phyloP scores from a whole-genome alignment of 2,888 invertebrate species.

The Plagiodera versicolora region DNA sequence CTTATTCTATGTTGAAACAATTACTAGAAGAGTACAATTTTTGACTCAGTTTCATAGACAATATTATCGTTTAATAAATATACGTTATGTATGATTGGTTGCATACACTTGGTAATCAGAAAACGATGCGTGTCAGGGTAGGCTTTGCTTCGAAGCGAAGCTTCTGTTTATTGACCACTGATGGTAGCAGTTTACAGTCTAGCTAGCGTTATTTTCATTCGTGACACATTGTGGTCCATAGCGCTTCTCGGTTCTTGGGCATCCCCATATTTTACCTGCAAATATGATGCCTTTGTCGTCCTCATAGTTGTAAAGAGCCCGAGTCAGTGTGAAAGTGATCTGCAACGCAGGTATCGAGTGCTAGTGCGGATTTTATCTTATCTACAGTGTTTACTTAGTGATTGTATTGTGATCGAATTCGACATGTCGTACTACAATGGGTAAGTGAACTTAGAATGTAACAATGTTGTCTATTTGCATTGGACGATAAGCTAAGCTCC shows the following conservation, averaged over 20 bases:
- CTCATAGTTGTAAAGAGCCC: conserved; percentile 7
- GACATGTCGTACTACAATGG: conserved; percentile 32
- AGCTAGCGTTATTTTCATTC: not conserved
- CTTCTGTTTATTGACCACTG: conserved; percentile 1
- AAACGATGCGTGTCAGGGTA: too few relatives aligned
- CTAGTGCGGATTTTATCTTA: conserved; percentile 17
- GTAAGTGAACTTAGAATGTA: conserved; percentile 22
- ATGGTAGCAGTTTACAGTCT: not conserved
- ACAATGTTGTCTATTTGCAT: too few relatives aligned
- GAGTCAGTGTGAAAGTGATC: not conserved
- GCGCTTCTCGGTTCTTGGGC: not conserved
- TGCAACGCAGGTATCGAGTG: not conserved
- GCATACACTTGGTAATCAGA: too few relatives aligned
- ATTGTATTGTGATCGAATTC: conserved; percentile 14
- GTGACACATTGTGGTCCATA: conserved; percentile 30
- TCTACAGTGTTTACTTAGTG: conserved; percentile 22
- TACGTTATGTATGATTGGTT: too few relatives aligned
- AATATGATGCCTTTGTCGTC: conserved; percentile 9
- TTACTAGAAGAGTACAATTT: too few relatives aligned
- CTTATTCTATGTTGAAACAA: too few relatives aligned
- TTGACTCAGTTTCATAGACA: not conserved
- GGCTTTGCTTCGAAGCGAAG: not conserved
- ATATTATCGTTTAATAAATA: not conserved
- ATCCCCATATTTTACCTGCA: not conserved
- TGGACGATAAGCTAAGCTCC: too few relatives aligned